Conservation (phyloP, 2,113 vertebrate genomes). For the Apus apus region DNA sequence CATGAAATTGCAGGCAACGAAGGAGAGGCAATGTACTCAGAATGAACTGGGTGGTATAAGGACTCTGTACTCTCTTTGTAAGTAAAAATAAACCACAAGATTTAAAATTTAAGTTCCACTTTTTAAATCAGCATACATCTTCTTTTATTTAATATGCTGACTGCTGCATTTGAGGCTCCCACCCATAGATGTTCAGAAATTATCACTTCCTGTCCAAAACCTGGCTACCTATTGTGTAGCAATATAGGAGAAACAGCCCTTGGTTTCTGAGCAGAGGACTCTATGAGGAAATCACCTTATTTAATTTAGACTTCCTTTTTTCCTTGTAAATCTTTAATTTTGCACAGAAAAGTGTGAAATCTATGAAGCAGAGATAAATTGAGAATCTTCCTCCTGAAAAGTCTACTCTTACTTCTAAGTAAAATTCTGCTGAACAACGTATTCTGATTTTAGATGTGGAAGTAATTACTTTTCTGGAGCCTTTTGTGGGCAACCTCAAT, state of each 20-base stretch:
- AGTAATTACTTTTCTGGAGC: background rate
- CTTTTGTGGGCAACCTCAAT: background rate
- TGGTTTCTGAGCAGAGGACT: background rate
- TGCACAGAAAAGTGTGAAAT: background rate
- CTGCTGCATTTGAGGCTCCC: background rate
- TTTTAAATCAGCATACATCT: background rate
- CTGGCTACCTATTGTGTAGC: background rate
- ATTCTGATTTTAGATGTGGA: background rate
- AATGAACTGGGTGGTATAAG: slow-evolving; percentile 37
- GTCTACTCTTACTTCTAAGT: background rate
- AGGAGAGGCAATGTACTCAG: slow-evolving; percentile 19
- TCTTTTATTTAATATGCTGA: slow-evolving; percentile 25
- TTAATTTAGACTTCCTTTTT: background rate
- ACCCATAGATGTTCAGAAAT: background rate
- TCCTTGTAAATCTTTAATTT: background rate
- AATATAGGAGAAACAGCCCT: background rate
- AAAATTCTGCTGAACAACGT: background rate
- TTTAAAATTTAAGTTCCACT: background rate
- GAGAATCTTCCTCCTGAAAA: background rate
- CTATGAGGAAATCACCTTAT: background rate
- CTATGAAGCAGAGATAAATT: background rate
- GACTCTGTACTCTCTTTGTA: slow-evolving; percentile 1
- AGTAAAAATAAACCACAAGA: background rate
- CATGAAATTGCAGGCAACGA: slow-evolving; percentile 17
- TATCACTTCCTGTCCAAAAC: background rate